Conservation (phyloP, 2,888 invertebrate species). For the Hydrotaea diabolus region DNA sequence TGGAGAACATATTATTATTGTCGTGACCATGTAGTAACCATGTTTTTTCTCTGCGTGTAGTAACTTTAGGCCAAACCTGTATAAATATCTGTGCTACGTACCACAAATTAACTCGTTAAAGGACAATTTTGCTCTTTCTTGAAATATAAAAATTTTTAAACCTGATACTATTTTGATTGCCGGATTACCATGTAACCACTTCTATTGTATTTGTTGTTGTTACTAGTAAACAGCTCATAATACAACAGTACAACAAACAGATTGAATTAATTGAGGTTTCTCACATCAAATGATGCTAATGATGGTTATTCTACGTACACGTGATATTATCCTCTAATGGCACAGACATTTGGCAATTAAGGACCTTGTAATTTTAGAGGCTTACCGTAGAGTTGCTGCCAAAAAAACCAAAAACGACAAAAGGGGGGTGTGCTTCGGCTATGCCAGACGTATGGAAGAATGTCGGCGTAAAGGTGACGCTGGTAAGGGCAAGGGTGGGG, state of each 20-base stretch:
- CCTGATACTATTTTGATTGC: constrained; percentile 17
- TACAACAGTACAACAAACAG: neutral
- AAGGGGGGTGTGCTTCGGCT: constrained; percentile 1
- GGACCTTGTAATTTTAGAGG: constrained; percentile 36
- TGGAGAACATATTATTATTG: no score
- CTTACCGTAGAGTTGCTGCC: constrained; percentile 11
- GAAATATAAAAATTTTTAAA: neutral
- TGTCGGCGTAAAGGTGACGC: neutral
- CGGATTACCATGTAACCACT: constrained; percentile 14
- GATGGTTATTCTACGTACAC: constrained; percentile 22
- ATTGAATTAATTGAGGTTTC: constrained; percentile 27
- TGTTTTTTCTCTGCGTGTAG: no score
- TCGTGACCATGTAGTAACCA: no score
- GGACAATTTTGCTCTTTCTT: no score
- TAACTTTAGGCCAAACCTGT: no score
- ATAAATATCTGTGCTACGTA: no score
- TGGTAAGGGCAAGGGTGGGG: neutral
- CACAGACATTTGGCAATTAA: constrained; percentile 43
- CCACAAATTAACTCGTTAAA: no score
- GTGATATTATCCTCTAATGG: constrained; percentile 41
- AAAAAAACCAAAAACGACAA: neutral
- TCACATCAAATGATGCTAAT: constrained; percentile 37
- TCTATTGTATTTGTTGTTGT: constrained; percentile 11
- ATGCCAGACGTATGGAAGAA: neutral
- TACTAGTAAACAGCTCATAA: constrained; percentile 8